Conservation (phyloP, 2,113 vertebrate genomes). For the Megaleporinus macrocephalus region DNA sequence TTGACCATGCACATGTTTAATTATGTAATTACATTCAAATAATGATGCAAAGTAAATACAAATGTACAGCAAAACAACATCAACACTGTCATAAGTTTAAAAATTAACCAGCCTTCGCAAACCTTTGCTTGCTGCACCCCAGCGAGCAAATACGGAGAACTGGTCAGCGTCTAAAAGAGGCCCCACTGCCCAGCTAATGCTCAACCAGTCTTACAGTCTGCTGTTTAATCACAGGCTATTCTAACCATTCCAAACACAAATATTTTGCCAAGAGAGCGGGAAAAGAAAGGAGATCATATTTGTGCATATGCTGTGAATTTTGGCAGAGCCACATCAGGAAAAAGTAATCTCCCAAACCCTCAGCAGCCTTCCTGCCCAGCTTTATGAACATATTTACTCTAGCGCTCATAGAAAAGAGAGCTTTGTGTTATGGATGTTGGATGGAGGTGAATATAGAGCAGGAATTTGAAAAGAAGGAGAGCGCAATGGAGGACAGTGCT, state of each 20-base stretch:
- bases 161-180: too few relatives aligned
- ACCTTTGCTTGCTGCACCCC: neutral
- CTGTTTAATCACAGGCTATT: neutral
- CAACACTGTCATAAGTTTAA: too few relatives aligned
- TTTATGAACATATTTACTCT: neutral
- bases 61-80: too few relatives aligned
- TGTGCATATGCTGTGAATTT: neutral
- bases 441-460: constrained; percentile 18
- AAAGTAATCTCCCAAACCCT: constrained; percentile 51
- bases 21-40: too few relatives aligned
- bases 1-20: too few relatives aligned
- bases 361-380: constrained; percentile 17
- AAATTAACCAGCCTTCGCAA: neutral
- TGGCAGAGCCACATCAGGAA: constrained; percentile 33
- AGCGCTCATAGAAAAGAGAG: neutral
- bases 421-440: neutral
- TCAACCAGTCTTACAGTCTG: neutral
- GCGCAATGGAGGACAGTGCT: neutral
- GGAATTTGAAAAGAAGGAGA: neutral
- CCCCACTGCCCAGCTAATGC: neutral
- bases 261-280: neutral
- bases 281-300: constrained; percentile 10
- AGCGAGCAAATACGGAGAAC: too few relatives aligned
- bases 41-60: too few relatives aligned
- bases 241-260: neutral